Evolutionary conservation across 2,113 vertebrate species (phyloP), one percentile per base, ranked within the genome.

Genomic region (Isurus oxyrinchus): DNA sequence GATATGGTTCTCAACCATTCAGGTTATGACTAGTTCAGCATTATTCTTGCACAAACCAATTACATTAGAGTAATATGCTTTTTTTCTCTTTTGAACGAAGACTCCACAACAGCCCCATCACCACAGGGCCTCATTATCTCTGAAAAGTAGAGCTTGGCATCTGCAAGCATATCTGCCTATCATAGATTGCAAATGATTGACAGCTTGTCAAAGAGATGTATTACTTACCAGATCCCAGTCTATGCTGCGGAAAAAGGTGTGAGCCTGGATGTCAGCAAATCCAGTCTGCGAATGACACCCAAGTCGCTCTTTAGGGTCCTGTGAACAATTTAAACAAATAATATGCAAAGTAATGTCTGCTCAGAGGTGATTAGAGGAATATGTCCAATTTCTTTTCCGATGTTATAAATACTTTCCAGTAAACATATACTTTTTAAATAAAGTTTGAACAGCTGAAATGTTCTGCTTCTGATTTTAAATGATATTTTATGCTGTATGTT

Each of bases 251-350:
- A 99, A 99, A 98, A 99, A 99, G 0, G 99, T 99, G 63, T 99
- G 99, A 94, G 99, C 98, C 98, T 99, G 99, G 98, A 99, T 99
- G 97, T 99, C 99, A 3, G 98, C 98, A 97, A 99, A 99, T 96
- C 99, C 99, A 0, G 98, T 99, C 97, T 99, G 98, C 0, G 98
- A 98, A 97, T 99, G 99, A 97, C 99, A 99, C 61, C 99, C 99
- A 94, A 99, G 98, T 97, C 99, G 98, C 97, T 99, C 99, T 97
- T 99, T 99, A 96, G 99, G 99, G 97, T 99, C 99, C 99, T 99
- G 97, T 96, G 31, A 96, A 96, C 96, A 96, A 49, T 14, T 86
- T 13, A 49, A 44, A 40, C 66, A 66, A 72, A 31, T 44, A 63
- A 87, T 21, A 90, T 96, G 49, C 35, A 86, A 59, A 27, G 31